These are phyloP conservation scores for Hydrocynus forskahlii DNA, from an alignment of 2,797 vertebrate species.

Conservation along the genomic window DNA sequence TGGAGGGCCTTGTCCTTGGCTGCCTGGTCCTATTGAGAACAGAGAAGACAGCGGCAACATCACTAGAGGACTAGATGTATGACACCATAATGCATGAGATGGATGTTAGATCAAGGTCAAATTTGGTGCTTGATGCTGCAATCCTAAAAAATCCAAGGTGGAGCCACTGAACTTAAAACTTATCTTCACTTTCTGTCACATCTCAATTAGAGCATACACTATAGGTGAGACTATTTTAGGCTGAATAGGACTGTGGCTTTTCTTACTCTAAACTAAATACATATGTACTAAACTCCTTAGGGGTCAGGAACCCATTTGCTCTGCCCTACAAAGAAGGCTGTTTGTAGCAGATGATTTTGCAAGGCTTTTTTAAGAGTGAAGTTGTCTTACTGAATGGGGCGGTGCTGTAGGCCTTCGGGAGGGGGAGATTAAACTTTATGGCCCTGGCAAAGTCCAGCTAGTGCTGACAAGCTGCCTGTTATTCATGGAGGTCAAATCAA, in stretches of 20 bases:
- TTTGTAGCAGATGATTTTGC: not conserved
- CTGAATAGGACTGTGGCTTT: too few relatives aligned
- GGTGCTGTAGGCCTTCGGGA: constrained; percentile 34
- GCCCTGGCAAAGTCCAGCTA: constrained; percentile 69
- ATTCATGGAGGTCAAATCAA: constrained; percentile 71
- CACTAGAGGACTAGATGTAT: constrained; percentile 14
- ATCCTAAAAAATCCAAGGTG: not conserved
- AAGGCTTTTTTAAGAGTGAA: constrained; percentile 2
- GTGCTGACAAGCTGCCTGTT: constrained; percentile 74
- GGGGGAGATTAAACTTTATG: constrained; percentile 79
- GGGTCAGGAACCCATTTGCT: not conserved
- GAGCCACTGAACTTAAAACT: not conserved
- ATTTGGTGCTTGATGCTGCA: not conserved
- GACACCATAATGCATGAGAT: not conserved
- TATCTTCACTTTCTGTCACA: constrained; percentile 1
- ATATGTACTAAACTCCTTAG: not conserved
- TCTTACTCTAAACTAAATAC: not conserved
- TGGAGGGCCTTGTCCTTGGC: constrained; percentile 97
- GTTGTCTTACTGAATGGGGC: constrained; percentile 20
- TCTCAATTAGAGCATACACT: not conserved
- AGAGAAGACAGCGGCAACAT: constrained; percentile 31
- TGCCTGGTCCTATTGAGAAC: constrained; percentile 86
- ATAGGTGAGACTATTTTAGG: not conserved
- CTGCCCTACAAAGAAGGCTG: not conserved
- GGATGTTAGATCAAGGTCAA: constrained; percentile 1